Evolutionary conservation across 2,888 invertebrate genomes (phyloP).

Genomic region (Petrolisthes cinctipes): DNA sequence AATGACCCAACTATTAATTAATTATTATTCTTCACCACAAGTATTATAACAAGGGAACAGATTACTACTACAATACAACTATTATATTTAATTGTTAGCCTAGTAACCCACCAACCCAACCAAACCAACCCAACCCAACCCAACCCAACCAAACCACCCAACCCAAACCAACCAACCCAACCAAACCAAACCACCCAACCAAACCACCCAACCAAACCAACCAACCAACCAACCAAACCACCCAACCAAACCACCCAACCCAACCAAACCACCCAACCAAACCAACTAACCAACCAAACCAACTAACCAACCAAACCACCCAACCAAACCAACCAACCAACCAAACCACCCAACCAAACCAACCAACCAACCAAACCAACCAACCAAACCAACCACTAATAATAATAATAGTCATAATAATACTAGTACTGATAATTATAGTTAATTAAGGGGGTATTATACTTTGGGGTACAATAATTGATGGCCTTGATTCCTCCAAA

Average conservation of each 20-base stretch:
- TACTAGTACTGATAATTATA: neutral
- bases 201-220: neutral
- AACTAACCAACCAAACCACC: too few relatives aligned
- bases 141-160: too few relatives aligned
- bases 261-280: too few relatives aligned
- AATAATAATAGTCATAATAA: too few relatives aligned
- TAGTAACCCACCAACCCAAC: neutral
- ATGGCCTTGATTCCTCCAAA: neutral
- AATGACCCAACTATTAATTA: neutral
- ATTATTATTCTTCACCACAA: neutral
- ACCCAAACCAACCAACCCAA: too few relatives aligned
- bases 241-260: neutral
- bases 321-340: too few relatives aligned
- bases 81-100: neutral
- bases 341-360: too few relatives aligned
- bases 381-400: too few relatives aligned
- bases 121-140: neutral
- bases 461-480: neutral
- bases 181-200: neutral
- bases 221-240: neutral
- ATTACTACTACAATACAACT: neutral
- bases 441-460: neutral
- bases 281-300: too few relatives aligned
- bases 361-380: too few relatives aligned
- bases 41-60: constrained; percentile 2